Evolutionary conservation across 2,113 vertebrate genomes (phyloP), one percentile per base, ranked within the genome.

Genomic region (Hemibagrus wyckioides): DNA sequence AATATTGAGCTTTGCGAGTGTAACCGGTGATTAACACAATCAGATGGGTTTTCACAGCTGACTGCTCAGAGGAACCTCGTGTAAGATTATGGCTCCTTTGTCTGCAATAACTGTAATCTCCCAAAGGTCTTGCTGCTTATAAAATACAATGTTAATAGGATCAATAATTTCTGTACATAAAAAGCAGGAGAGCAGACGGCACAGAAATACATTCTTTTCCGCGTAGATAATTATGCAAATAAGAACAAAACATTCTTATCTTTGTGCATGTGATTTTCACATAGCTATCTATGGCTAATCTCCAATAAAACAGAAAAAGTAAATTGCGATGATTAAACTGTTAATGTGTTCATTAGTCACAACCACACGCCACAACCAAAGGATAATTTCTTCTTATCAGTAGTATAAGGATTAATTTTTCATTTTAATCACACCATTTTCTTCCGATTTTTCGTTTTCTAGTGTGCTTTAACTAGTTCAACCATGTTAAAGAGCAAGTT

Each of bases 61-160:
- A 76, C 65, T 41, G 76, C 82, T 85, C 85, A 56, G 63, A 65
- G 76, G 76, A 84, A 56, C 41, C 57, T 75, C 65, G 82, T 71
- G 83, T 76, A 52, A 87, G 82, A 87, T 87, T 85, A 85, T 77
- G 77, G 76, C 85, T 57, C 50, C 76, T 80, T 67, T 50, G 71
- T 76, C 56, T 80, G 44, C 80, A 85, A 82, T 87, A 86, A 89
- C 75, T 56, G 57, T 85, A 89, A 87, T 77, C 85, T 89, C 77
- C 77, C 82, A 65, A 84, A 82, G 76, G 82, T n/a, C 82, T 73
- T 33, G 28, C 52, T 84, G 85, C 41, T 86, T 87, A 87, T 81
- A 83, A 84, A 87, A 89, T 87, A 85, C 82, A 85, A 73, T 85
- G 87, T 89, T 89, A 89, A 87, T 87, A 84, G 82, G 77, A 82